Base-by-base conservation (phyloP, 2,113 vertebrate species). In the Hemibagrus wyckioides region DNA sequence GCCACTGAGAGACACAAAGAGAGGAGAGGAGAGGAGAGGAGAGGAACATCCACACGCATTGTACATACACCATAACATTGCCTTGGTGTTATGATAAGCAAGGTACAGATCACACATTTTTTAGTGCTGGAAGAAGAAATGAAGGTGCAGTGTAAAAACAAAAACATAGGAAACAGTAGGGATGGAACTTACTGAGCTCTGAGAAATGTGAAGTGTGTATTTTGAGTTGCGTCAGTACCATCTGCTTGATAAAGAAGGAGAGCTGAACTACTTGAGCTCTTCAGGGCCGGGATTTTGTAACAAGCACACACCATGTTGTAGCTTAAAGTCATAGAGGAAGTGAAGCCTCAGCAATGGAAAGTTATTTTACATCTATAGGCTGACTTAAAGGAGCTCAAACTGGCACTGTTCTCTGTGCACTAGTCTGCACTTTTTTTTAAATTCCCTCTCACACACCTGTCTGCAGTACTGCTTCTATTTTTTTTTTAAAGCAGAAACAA, bases 141-240 rank as follows among this genome's bases (percentile, higher is more conserved):
- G 19, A 67, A 65, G 17, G 23, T 59, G 54, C 61, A 48, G 73
- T 17, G 50, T 30, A 59, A 59, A 52, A 54, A 85, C n/a, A 57
- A 61, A 80, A 63, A 17, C 30, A 19, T 0, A 39, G 59, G n/a
- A 61, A 85, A 76, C 30, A 0, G 10, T 28, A 6, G 13, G 15
- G 8, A 61, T 54, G 2, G 50, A 73, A 48, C 2, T 19, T 80
- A 82, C 25, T 59, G 19, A 33, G 52, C 25, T 19, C 39, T 82
- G 39, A 28, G 41, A 17, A 52, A 25, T 50, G 56, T 50, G 73
- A 61, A 67, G 30, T 80, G 39, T 63, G 48, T 52, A 59, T 67
- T 52, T 80, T 52, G 33, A 86, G 44, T 86, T 79, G 75, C 39
- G 50, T 52, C 57, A 48, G 44, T 69, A 83, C 28, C 21, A 76